Base-by-base conservation (phyloP, 2,113 vertebrate species). In the Vulpes vulpes region DNA sequence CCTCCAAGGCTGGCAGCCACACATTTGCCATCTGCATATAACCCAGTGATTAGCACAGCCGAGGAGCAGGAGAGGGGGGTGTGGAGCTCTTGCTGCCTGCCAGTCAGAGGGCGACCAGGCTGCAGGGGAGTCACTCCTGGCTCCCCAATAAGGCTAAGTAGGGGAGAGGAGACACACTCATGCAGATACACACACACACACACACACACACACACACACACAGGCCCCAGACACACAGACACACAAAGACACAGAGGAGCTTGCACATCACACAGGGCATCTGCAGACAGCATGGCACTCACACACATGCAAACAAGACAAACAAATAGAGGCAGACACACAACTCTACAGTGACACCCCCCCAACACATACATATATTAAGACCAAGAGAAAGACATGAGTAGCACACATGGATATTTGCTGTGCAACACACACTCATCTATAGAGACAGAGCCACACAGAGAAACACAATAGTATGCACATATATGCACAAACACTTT, bases 11-110 rank as follows among this genome's bases (percentile, higher is more conserved):
- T 96, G 95, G 97, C 94, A 98, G 92, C 94, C 84, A 43, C 94
- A 82, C 97, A 96, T 98, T 95, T 97, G 92, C 96, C 97, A 98
- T 98, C 97, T 98, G 97, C 93, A 96, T 96, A 53, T 59, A 98
- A 98, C 92, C 98, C 97, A 94, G 88, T 98, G 94, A 98, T 98
- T 98, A 98, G 89, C 60, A 95, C 97, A 94, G 79, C 49, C 25
- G 10, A 35, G 2, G 12, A 96, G 92, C 92, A 25, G 86, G 87
- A 94, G 76, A 91, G 69, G 86, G 80, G 97, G 81, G 80, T 49
- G 83, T 57, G 76, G 55, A 91, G 32, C 69, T 92, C 76, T 78
- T 67, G 11, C 96, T 38, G 91, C 84, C 97, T 86, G 96, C 96
- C 96, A 97, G 83, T 94, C 95, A 92, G 94, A n/a, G 1, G 19